These are phyloP conservation scores for Homarus americanus DNA, from an alignment of 1,140 invertebrate genomes.

Conservation along the genomic window DNA sequence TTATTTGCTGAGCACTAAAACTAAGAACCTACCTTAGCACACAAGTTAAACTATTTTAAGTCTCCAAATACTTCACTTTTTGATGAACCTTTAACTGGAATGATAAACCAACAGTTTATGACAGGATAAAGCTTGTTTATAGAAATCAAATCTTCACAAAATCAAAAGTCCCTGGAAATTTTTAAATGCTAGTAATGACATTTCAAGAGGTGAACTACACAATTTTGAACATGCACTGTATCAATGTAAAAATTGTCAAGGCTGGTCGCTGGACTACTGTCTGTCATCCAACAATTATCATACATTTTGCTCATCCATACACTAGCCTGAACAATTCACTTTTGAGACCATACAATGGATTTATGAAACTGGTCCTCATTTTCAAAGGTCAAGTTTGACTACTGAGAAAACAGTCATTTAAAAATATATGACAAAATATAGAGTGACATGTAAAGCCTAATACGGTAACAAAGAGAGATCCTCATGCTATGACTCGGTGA, in stretches of 20 bases:
- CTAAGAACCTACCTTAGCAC: conserved; percentile 24
- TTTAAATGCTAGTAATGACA: background rate
- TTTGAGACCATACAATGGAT: background rate
- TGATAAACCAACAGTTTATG: conserved; percentile 31
- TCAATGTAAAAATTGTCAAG: background rate
- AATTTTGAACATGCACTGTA: background rate
- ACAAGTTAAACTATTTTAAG: conserved; percentile 3
- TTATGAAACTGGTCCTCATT: conserved; percentile 3
- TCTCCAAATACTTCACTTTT: conserved; percentile 16
- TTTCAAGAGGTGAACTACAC: conserved; percentile 13
- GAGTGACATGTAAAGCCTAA: conserved; percentile 6
- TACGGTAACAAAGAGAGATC: background rate
- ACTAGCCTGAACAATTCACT: background rate
- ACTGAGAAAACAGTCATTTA: conserved; percentile 6
- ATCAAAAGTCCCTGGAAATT: conserved; percentile 6
- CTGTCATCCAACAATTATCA: background rate
- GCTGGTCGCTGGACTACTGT: background rate
- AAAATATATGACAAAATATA: conserved; percentile 14
- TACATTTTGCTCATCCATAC: background rate
- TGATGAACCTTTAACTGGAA: conserved; percentile 38
- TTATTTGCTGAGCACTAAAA: conserved; percentile 25
- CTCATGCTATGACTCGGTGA: conserved; percentile 7
- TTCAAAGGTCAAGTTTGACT: background rate
- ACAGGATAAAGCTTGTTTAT: conserved; percentile 23
- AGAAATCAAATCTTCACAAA: background rate